These are phyloP conservation scores for Tragelaphus scriptus DNA, from an alignment of 2,113 vertebrate species.

Conservation along the genomic window DNA sequence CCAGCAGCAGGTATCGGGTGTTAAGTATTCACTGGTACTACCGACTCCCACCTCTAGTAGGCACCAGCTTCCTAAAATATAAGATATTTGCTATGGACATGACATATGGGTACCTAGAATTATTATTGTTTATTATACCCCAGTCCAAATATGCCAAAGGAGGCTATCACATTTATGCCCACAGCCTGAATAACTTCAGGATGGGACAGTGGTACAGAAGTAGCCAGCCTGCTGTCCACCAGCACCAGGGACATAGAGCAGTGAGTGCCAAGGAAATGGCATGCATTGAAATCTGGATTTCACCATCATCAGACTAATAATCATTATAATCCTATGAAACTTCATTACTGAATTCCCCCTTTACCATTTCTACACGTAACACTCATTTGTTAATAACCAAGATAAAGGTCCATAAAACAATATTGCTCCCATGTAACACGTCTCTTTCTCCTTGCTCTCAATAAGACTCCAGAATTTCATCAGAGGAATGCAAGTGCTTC, in stretches of 20 bases:
- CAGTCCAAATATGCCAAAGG: background rate
- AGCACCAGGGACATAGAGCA: background rate
- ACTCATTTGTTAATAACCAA: slow-evolving; percentile 65
- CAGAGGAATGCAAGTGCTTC: slow-evolving; percentile 35
- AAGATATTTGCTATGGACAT: background rate
- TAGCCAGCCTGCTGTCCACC: background rate
- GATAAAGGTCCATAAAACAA: slow-evolving; percentile 69
- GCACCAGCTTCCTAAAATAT: background rate
- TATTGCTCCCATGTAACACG: slow-evolving; percentile 57
- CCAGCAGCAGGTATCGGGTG: background rate
- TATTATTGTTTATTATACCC: background rate
- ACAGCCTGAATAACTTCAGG: background rate
- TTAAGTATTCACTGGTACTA: background rate
- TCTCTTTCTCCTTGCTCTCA: slow-evolving; percentile 47
- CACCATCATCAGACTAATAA: slow-evolving; percentile 41
- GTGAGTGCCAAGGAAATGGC: background rate
- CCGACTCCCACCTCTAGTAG: background rate
- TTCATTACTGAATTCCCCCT: slow-evolving; percentile 59
- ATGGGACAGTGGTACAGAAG: background rate
- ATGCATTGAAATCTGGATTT: background rate
- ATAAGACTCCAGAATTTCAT: slow-evolving; percentile 56
- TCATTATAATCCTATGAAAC: slow-evolving; percentile 58
- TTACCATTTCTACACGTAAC: slow-evolving; percentile 11
- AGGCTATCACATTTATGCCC: background rate
- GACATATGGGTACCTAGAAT: background rate